Base-by-base conservation (phyloP, 2,113 vertebrate species). In the Oncorhynchus tshawytscha region DNA sequence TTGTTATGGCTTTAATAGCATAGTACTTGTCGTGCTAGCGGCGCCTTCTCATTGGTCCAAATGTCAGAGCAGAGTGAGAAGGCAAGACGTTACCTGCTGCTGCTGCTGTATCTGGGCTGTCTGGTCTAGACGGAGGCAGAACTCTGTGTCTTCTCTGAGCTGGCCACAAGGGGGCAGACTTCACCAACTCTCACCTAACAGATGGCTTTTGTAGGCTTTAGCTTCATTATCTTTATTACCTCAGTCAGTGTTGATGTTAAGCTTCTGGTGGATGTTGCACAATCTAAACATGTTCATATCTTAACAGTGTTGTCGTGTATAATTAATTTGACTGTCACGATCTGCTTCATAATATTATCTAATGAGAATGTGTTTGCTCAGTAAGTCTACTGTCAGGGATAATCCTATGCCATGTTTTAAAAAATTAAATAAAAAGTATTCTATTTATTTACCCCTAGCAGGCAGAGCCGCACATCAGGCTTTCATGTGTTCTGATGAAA, bases 161-260 rank as follows among this genome's bases (percentile, higher is more conserved):
- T 66, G 20, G 68, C 84, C 86, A 83, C 79, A 18, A 70, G 81
- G 67, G 74, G 80, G 73, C 22, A 22, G 49, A 66, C 16, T 48
- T 48, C 29, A n/a, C 70, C 66, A 20, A 60, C 25, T 60, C 65
- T 34, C 60, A 48, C 11, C 27, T n/a, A 16, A 20, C 29, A 3
- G 39, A 22, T 72, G 20, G 16, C 9, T 39, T 7, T 7, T 5
- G n/a, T 71, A 3, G 13, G 51, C 18, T 2, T 20, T 60, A 22
- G 51, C 68, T 1, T 20, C 51, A 22, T 39, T 64, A 62, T 48
- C 59, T 65, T 74, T 71, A 45, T 70, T 74, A 79, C 73, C 78
- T 79, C 66, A 75, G 64, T 66, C 73, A 78, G 39, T 76, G 71
- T 71, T 78, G 72, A 70, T 79, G 59, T 39, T 54, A 31, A 12